phyloP scores from a whole-genome alignment of 2,113 vertebrate species.

The Hyla sarda region DNA sequence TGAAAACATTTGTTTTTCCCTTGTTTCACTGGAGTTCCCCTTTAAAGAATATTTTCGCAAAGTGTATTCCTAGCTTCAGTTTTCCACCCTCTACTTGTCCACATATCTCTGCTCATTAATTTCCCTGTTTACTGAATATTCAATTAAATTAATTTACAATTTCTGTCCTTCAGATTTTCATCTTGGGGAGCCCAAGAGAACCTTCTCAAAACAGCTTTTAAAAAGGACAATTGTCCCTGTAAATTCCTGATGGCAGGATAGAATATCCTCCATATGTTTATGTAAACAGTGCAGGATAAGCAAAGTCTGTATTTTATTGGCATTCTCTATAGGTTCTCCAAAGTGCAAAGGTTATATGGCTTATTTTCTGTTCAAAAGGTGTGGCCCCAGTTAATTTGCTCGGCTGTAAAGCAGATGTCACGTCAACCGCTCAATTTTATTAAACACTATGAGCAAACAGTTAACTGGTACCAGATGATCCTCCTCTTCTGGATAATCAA shows the following conservation, averaged over 20 bases:
- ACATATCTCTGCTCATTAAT: neutral
- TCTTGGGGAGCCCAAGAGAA: neutral
- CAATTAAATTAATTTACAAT: neutral
- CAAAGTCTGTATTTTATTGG: constrained; percentile 30
- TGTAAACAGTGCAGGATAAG: constrained; percentile 50
- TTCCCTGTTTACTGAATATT: constrained; percentile 1
- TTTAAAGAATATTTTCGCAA: too few species aligned
- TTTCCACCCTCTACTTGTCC: neutral
- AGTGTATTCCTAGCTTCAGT: neutral
- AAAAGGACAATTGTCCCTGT: constrained; percentile 23
- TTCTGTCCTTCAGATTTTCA: neutral
- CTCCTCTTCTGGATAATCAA: neutral
- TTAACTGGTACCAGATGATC: constrained; percentile 35
- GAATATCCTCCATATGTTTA: constrained; percentile 49
- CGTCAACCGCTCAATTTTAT: constrained; percentile 65
- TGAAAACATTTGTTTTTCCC: too few species aligned
- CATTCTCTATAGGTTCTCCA: constrained; percentile 41
- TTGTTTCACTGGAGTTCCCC: too few species aligned
- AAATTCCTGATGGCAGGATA: constrained; percentile 13
- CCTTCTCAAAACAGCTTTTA: neutral
- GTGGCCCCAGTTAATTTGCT: constrained; percentile 56
- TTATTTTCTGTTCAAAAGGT: constrained; percentile 47
- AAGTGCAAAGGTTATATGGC: constrained; percentile 51
- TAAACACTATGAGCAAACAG: constrained; percentile 61
- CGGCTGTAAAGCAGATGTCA: constrained; percentile 69